Evolutionary conservation across 2,113 vertebrate species (phyloP), one percentile per base, ranked within the genome.

Genomic region (Oncorhynchus tshawytscha): DNA sequence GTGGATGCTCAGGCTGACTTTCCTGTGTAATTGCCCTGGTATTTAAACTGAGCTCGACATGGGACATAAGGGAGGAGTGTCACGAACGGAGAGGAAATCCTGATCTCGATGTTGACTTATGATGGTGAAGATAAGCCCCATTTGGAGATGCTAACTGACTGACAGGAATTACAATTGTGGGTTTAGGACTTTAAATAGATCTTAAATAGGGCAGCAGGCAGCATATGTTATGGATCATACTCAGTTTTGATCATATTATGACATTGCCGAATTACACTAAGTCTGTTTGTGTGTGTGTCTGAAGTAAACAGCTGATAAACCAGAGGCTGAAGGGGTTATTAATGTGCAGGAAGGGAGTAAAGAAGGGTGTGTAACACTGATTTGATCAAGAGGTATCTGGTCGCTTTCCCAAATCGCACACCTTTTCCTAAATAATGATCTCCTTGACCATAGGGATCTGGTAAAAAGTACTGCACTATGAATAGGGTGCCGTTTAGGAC

Each of bases 31-130:
- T 39, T 39, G 34, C 34, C 34, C 34, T 39, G 34, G 76, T 78
- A 77, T 90, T 91, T 90, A 84, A 90, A 85, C 76, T 5, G 83
- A 78, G 86, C 80, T 82, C 84, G 81, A 79, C 73, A 79, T 87
- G 70, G 75, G 76, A 83, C 82, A 73, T 81, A 67, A 80, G 72
- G 49, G 20, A 24, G 7, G 13, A 78, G 51, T 48, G 76, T 65
- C 76, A 87, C 16, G 18, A 20, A 31, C 15, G 25, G 7, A 31
- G 78, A 79, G 86, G 82, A 82, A 84, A 84, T 45, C 39, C 39
- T 45, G 39, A 86, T 87, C 82, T 77, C 88, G 73, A 45, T 57
- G 75, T 67, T 51, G 29, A 76, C 25, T 16, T 13, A 54, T 1
- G 78, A 85, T 86, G 78, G 78, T 74, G 62, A 72, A 78, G 88